Conservation (phyloP, 30 jellyfish, hydroid and myxozoan genomes). For the Sanderia malayensis region DNA sequence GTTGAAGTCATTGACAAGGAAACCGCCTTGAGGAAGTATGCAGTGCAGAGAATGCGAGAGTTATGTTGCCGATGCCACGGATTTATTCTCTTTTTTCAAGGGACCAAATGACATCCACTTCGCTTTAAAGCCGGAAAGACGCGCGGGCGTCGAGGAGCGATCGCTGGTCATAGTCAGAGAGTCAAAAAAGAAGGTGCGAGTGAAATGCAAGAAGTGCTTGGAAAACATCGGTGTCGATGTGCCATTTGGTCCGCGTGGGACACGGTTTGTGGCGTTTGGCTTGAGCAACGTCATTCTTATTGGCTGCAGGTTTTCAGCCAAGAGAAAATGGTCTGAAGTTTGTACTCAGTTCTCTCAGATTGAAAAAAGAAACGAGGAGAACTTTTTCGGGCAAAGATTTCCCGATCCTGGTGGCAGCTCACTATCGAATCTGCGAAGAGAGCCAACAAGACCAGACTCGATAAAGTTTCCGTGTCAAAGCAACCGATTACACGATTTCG, state of each 20-base stretch:
- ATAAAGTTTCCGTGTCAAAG: constrained; percentile 21
- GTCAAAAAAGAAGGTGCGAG: constrained; percentile 36
- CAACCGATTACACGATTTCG: constrained; percentile 50
- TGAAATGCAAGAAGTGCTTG: constrained; percentile 53
- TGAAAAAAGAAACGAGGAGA: constrained; percentile 46
- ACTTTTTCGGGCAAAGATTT: constrained; percentile 28
- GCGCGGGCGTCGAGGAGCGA: constrained; percentile 2
- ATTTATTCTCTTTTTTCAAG: constrained; percentile 52
- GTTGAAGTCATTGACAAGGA: no score
- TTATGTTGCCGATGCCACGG: constrained; percentile 15
- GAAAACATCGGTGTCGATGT: constrained; percentile 49
- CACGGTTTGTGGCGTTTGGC: constrained; percentile 49
- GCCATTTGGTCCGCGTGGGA: constrained; percentile 71
- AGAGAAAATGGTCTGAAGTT: constrained; percentile 51
- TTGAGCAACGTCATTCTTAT: constrained; percentile 33
- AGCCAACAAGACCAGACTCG: not conserved
- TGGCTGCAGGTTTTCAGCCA: constrained; percentile 29
- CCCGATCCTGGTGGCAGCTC: not conserved
- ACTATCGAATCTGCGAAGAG: not conserved
- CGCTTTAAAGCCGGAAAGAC: constrained; percentile 63
- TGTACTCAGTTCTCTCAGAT: constrained; percentile 13
- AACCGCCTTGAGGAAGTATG: no score
- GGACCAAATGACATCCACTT: constrained; percentile 52
- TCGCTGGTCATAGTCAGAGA: constrained; percentile 36
- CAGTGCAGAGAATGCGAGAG: constrained; percentile 44